Evolutionary conservation across 2,797 vertebrate genomes (phyloP).

Genomic region (Knipowitschia caucasica): DNA sequence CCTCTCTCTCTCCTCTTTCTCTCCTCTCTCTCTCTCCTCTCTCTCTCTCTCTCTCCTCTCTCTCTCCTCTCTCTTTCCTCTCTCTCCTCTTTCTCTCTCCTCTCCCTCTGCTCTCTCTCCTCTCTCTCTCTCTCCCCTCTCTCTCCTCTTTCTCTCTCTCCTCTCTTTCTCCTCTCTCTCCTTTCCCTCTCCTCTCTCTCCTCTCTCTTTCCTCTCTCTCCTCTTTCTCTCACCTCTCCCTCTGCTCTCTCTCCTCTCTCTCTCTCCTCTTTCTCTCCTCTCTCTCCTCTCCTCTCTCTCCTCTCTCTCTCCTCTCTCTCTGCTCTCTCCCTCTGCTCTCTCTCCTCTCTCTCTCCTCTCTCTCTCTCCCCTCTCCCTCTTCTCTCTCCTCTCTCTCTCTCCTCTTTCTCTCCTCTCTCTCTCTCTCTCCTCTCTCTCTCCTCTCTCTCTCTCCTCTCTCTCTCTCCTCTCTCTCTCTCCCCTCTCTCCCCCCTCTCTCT

Average conservation of each 20-base stretch:
- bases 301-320: conserved; percentile 30
- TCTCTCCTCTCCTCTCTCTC: conserved; percentile 20
- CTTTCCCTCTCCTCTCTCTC: conserved; percentile 27
- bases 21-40: too few species aligned
- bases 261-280: conserved; percentile 26
- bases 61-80: conserved; percentile 27
- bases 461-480: neutral
- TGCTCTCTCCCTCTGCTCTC: too few species aligned
- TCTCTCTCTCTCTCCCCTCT: conserved; percentile 21
- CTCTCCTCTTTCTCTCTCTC: conserved; percentile 28
- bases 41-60: conserved; percentile 27
- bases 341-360: neutral
- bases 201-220: conserved; percentile 28
- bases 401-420: neutral
- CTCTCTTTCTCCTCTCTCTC: conserved; percentile 22
- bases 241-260: conserved; percentile 30
- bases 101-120: conserved; percentile 30
- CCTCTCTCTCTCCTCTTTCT: conserved; percentile 25
- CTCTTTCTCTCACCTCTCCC: conserved; percentile 20
- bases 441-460: neutral
- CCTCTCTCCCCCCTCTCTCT: neutral
- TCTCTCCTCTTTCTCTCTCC: conserved; percentile 24
- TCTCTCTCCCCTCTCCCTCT: too few species aligned
- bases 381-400: too few species aligned
- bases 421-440: too few species aligned